Base-by-base conservation (phyloP, 2,888 invertebrate species). In the Agriopis marginaria region DNA sequence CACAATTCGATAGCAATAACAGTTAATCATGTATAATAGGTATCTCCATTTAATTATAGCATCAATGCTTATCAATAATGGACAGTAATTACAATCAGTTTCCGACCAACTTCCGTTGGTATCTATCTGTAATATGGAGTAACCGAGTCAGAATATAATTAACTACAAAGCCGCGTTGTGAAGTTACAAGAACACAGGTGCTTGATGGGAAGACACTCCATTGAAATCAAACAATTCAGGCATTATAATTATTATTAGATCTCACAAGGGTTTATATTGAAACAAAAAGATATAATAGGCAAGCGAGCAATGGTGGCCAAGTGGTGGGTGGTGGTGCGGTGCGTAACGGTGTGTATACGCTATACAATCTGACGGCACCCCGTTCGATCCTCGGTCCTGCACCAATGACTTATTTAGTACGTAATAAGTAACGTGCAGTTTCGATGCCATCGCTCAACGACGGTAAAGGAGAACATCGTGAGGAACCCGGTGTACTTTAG, bases 31-130 rank as follows among this genome's bases (percentile, higher is more conserved):
- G 79, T 79, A 75, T 76, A 82, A 74, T 66, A 70, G 59, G 59
- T 76, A 75, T 75, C 72, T 75, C 76, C 78, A 76, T 82, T 82
- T 83, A 82, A 85, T 86, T 85, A 83, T 75, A 78, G 77, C 77
- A 74, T 78, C 78, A 84, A 82, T 77, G 85, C 81, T 85, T 86
- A 87, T 87, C 85, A 86, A 85, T 86, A 82, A 86, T 84, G 79
- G 81, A 76, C 80, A 79, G 81, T 83, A 86, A 89, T 88, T 86
- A 78, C 75, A 77, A 76, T 73, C 77, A 71, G 75, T 75, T 75
- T 77, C 76, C 77, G 72, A 71, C 67, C 63, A 51, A 47, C 64
- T 50, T 44, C 17, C 49, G 53, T 72, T 56, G 62, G 75, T 66
- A 67, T 50, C 14, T 50, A 50, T 44, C 42, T 44, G 44, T 17